phyloP scores from a whole-genome alignment of 53 echinoderm and acorn worm genomes.

The Pentamera pediparva region DNA sequence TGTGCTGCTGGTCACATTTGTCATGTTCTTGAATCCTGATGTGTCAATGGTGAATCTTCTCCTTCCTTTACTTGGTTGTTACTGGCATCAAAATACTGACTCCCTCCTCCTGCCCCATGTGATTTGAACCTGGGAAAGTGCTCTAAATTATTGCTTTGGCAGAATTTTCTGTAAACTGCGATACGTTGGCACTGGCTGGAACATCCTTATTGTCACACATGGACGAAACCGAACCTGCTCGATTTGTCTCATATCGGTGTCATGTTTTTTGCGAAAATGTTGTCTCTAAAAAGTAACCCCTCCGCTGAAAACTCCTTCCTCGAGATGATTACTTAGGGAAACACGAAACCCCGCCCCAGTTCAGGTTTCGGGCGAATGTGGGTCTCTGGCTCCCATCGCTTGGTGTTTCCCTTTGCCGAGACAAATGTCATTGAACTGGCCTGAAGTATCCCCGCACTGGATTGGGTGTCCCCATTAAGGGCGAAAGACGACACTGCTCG shows the following conservation, averaged over 20 bases:
- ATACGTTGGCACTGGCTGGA: background rate
- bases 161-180: background rate
- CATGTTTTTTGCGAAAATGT: constrained; percentile 42
- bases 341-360: constrained; percentile 36
- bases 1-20: no score
- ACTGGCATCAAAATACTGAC: background rate
- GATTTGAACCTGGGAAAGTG: no score
- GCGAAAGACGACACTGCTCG: constrained; percentile 36
- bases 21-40: no score
- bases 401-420: constrained; percentile 38
- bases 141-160: background rate
- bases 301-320: constrained; percentile 19
- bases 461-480: constrained; percentile 43
- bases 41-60: no score
- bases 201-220: constrained; percentile 42
- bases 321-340: constrained; percentile 30
- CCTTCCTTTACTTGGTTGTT: background rate
- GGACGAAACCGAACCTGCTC: constrained; percentile 19
- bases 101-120: no score
- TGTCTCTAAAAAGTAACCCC: constrained; percentile 33
- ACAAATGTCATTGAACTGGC: constrained; percentile 37
- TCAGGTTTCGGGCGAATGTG: constrained; percentile 36
- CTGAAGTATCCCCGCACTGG: constrained; percentile 20
- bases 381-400: constrained; percentile 33
- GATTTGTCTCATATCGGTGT: constrained; percentile 26